Evolutionary conservation across 2,888 invertebrate genomes (phyloP).

Genomic region (Mesochorus sp.): DNA sequence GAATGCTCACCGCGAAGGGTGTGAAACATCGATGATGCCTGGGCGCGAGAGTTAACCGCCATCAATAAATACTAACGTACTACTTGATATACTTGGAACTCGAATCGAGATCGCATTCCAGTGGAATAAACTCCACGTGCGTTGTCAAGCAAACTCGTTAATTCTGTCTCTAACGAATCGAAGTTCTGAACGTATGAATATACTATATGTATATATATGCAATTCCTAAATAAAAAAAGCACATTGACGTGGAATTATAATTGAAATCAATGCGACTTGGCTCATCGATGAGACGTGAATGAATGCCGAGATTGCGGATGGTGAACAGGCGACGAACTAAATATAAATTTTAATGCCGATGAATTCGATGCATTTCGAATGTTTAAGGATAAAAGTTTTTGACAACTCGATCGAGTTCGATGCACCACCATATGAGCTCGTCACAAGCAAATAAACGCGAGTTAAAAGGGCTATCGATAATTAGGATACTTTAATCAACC

Average conservation of each 20-base stretch:
- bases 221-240: neutral
- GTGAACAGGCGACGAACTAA: neutral
- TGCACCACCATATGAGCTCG: too few relatives aligned
- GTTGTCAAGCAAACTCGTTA: conserved; percentile 35
- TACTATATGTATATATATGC: too few relatives aligned
- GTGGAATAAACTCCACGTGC: conserved; percentile 43
- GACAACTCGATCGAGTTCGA: neutral
- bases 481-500: too few relatives aligned
- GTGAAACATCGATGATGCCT: conserved; percentile 70
- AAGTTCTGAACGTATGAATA: conserved; percentile 8
- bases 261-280: conserved; percentile 29
- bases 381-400: neutral
- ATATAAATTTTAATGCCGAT: neutral
- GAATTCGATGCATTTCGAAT: neutral
- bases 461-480: too few relatives aligned
- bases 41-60: conserved; percentile 30
- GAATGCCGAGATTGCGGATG: conserved; percentile 6
- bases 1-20: conserved; percentile 75
- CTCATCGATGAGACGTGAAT: conserved; percentile 10
- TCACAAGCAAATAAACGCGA: too few relatives aligned
- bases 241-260: neutral
- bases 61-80: conserved; percentile 34
- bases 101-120: conserved; percentile 52
- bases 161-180: conserved; percentile 43
- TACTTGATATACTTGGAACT: conserved; percentile 34